A percentile compares a stretch with the other conserved stretches of the same genome.
Conservation (phyloP, 2,888 invertebrate species). For the Drosophila demipolita region DNA sequence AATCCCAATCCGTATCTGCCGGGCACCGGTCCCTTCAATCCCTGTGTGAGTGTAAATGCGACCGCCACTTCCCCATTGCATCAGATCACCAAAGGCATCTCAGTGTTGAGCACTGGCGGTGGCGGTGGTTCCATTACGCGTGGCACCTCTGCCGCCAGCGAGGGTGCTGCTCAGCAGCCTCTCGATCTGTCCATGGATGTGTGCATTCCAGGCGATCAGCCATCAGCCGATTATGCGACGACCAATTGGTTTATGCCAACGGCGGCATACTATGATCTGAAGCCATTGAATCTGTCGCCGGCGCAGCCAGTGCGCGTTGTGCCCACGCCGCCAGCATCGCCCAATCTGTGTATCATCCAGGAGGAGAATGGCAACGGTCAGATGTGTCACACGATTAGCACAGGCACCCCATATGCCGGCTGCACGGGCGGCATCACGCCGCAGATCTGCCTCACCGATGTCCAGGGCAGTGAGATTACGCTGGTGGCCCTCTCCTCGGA, state of each 20-base stretch:
- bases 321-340: conserved; percentile 85
- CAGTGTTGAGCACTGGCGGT: conserved; percentile 89
- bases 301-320: conserved; percentile 84
- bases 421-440: conserved; percentile 85
- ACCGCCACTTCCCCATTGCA: conserved; percentile 87
- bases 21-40: conserved; percentile 65
- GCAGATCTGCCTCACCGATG: conserved; percentile 96
- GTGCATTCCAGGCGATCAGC: conserved; percentile 58
- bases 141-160: conserved; percentile 88
- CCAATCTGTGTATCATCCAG: conserved; percentile 91
- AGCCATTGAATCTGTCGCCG: conserved; percentile 84
- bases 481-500: conserved; percentile 91
- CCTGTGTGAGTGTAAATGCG: conserved; percentile 46
- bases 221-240: conserved; percentile 44
- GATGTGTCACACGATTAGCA: conserved; percentile 82
- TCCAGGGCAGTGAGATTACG: conserved; percentile 93
- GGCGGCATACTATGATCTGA: conserved; percentile 83
- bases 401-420: conserved; percentile 80
- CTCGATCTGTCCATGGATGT: conserved; percentile 85
- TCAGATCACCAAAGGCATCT: conserved; percentile 89
- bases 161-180: conserved; percentile 82
- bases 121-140: conserved; percentile 89
- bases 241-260: conserved; percentile 82
- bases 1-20: conserved; percentile 84
- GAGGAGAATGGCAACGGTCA: conserved; percentile 88